These are phyloP conservation scores for Otolemur garnettii DNA, from an alignment of 2,113 vertebrate genomes.

Conservation along the genomic window DNA sequence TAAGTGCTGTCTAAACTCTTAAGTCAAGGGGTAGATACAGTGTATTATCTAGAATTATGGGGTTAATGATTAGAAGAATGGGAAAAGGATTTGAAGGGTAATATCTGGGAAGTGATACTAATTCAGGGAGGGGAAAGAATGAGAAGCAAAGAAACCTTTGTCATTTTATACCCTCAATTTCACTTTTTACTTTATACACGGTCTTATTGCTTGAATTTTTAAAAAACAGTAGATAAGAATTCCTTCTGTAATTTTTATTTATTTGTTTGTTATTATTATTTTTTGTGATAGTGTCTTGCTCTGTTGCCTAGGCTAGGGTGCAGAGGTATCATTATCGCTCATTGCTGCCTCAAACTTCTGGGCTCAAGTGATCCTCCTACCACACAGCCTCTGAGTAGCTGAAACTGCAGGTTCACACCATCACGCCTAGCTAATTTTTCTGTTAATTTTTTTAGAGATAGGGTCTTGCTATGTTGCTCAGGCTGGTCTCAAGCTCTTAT, in stretches of 20 bases:
- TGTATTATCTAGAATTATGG: not conserved
- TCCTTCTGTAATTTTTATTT: constrained; percentile 1
- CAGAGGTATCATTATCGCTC: too few species aligned
- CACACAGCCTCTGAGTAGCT: too few species aligned
- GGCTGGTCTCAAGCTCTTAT: too few species aligned
- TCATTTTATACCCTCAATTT: constrained; percentile 32
- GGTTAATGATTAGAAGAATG: constrained; percentile 21
- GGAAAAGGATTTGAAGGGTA: constrained; percentile 1
- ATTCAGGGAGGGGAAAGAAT: not conserved
- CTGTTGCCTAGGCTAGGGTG: too few species aligned
- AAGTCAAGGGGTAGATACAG: not conserved
- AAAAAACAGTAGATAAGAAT: constrained; percentile 40
- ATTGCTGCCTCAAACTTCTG: too few species aligned
- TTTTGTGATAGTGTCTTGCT: too few species aligned
- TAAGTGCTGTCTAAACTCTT: constrained; percentile 32
- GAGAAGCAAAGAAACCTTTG: constrained; percentile 7
- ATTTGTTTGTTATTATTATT: too few species aligned
- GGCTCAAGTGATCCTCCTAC: too few species aligned
- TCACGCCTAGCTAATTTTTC: too few species aligned
- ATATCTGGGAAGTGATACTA: not conserved
- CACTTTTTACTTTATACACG: constrained; percentile 12
- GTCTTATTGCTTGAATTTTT: constrained; percentile 40
- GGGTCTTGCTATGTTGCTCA: too few species aligned
- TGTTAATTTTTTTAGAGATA: too few species aligned
- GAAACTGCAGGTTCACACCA: too few species aligned